These are phyloP conservation scores for Sepioteuthis lessoniana DNA, from an alignment of 2,888 invertebrate species.

Conservation along the genomic window DNA sequence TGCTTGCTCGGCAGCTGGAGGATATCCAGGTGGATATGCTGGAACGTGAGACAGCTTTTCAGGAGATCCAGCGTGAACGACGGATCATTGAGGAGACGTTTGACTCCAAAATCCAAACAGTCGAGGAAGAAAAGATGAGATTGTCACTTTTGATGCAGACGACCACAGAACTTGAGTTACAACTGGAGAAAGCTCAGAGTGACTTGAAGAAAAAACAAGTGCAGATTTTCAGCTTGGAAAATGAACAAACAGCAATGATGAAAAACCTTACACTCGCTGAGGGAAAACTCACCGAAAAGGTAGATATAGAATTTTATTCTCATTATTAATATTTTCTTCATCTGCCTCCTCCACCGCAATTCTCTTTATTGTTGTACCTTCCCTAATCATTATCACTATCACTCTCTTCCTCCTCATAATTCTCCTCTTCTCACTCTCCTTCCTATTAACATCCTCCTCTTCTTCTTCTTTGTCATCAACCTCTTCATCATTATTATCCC, in stretches of 20 bases:
- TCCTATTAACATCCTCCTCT: no score
- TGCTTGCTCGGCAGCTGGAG: constrained; percentile 76
- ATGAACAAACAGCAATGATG: constrained; percentile 74
- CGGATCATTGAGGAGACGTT: constrained; percentile 71
- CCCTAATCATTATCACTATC: no score
- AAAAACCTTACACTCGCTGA: constrained; percentile 73
- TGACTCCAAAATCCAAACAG: constrained; percentile 68
- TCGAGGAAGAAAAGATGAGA: constrained; percentile 73
- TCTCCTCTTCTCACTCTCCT: no score
- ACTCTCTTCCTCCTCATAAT: no score
- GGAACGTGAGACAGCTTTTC: constrained; percentile 76
- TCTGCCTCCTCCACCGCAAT: no score
- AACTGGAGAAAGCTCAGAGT: constrained; percentile 70
- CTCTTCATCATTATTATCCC: no score
- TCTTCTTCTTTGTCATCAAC: no score
- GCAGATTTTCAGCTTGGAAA: constrained; percentile 71
- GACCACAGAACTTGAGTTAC: constrained; percentile 72
- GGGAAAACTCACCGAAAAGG: constrained; percentile 73
- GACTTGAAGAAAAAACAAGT: constrained; percentile 72
- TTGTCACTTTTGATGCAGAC: constrained; percentile 67
- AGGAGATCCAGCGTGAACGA: constrained; percentile 74
- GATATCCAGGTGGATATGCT: constrained; percentile 77
- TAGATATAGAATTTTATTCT: neutral
- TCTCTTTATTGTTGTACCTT: no score
- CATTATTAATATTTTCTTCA: no score